Evolutionary conservation across 2,888 invertebrate genomes (phyloP).

Genomic region (Zhengitettix transpicula): DNA sequence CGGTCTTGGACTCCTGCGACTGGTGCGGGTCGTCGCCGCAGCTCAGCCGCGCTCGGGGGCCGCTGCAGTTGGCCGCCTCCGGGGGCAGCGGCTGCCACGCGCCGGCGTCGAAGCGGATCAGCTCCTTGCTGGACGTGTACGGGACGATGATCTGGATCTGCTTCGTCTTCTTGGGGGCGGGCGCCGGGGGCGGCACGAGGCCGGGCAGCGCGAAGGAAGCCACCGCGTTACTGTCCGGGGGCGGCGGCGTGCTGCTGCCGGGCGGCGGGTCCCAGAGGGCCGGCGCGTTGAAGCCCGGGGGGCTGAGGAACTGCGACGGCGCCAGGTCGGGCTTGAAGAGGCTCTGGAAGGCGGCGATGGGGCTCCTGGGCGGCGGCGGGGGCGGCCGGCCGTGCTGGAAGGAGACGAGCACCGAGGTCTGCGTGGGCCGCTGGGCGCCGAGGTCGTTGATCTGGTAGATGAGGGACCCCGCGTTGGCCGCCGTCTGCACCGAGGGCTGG

Average conservation of each 20-base stretch:
- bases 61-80: constrained; percentile 17
- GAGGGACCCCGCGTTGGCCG: constrained; percentile 8
- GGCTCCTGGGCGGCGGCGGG: background rate
- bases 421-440: background rate
- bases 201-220: constrained; percentile 6
- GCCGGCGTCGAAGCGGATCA: constrained; percentile 29
- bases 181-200: constrained; percentile 12
- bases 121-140: constrained; percentile 45
- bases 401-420: constrained; percentile 2
- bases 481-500: constrained; percentile 14
- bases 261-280: background rate
- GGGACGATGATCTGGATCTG: constrained; percentile 68
- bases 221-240: constrained; percentile 8
- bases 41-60: too few species aligned
- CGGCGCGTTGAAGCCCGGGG: background rate
- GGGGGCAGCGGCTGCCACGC: constrained; percentile 13
- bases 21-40: constrained; percentile 11
- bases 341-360: background rate
- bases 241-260: background rate
- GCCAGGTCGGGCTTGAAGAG: background rate
- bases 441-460: constrained; percentile 10
- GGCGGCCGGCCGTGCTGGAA: constrained; percentile 1
- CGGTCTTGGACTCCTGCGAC: constrained; percentile 22
- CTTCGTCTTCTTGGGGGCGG: constrained; percentile 33
- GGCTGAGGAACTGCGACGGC: background rate